These are phyloP conservation scores for Amphimallon solstitiale DNA, from an alignment of 2,888 invertebrate genomes.

Conservation along the genomic window DNA sequence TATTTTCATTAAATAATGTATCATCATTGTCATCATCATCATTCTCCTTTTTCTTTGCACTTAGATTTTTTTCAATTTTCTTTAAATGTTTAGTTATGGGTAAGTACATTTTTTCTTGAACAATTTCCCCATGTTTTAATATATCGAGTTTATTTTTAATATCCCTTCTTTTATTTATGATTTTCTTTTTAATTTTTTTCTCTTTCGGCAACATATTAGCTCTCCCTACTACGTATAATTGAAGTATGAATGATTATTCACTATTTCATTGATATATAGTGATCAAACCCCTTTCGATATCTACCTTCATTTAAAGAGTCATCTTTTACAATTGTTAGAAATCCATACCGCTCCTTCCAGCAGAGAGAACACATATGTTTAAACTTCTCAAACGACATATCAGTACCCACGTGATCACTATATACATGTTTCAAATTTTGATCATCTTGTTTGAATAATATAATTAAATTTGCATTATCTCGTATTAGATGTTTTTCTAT, in stretches of 20 bases:
- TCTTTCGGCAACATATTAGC: neutral
- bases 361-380: constrained; percentile 49
- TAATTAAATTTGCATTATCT: constrained; percentile 54
- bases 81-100: constrained; percentile 20
- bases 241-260: no score
- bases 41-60: neutral
- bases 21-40: neutral
- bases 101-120: constrained; percentile 11
- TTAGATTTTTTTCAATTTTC: neutral
- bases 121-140: constrained; percentile 21
- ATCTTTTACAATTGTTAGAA: constrained; percentile 52
- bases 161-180: neutral
- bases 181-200: neutral
- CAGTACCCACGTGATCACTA: constrained; percentile 37
- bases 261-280: neutral
- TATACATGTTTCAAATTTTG: constrained; percentile 51
- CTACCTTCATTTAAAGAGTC: constrained; percentile 43
- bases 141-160: constrained; percentile 7
- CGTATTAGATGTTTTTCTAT: constrained; percentile 54
- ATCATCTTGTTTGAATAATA: no score
- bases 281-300: neutral
- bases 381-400: constrained; percentile 50
- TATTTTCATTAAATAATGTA: neutral
- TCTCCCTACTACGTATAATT: neutral
- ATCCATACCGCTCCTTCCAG: constrained; percentile 52